Conservation (phyloP, 2,797 vertebrate genomes). For the Tragelaphus eurycerus region DNA sequence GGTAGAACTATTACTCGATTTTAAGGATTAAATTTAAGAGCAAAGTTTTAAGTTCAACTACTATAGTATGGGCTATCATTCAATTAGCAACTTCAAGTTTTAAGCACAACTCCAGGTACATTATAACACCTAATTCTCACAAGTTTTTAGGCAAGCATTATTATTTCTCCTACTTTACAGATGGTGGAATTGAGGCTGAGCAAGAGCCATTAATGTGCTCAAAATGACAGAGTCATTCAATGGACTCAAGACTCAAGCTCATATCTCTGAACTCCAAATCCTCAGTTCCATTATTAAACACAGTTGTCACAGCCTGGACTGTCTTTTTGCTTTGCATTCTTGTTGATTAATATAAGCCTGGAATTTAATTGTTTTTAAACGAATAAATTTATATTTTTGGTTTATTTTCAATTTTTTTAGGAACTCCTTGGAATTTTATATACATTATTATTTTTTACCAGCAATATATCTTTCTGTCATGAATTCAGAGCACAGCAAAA, state of each 20-base stretch:
- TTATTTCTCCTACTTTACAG: neutral
- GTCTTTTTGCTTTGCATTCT: neutral
- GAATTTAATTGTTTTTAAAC: neutral
- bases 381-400: neutral
- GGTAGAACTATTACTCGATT: neutral
- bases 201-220: neutral
- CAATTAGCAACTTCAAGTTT: neutral
- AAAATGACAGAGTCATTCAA: neutral
- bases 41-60: neutral
- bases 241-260: neutral
- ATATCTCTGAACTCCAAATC: neutral
- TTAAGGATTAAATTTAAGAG: neutral
- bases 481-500: neutral
- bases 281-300: neutral
- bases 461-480: neutral
- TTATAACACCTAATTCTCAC: neutral
- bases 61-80: neutral
- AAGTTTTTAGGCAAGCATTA: neutral
- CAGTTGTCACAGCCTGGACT: neutral
- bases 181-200: neutral
- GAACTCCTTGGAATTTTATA: neutral
- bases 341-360: neutral
- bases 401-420: neutral
- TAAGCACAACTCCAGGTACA: neutral
- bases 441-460: neutral